Evolutionary conservation across 2,797 vertebrate genomes (phyloP).

Genomic region (Pangasius macronema): DNA sequence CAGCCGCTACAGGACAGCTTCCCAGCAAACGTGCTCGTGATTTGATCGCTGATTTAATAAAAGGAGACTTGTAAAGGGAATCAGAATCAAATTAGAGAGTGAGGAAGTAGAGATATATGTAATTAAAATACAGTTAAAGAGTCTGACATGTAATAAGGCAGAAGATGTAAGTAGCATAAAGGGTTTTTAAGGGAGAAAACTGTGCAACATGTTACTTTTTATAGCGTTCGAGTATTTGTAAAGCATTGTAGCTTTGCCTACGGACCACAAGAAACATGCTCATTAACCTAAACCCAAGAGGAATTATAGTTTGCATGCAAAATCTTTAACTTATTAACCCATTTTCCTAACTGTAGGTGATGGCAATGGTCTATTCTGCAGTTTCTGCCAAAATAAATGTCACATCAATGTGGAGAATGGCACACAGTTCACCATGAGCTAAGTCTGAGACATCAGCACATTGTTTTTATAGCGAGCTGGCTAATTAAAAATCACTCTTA

Average conservation of each 20-base stretch:
- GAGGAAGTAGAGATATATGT: not conserved
- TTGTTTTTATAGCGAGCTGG: not conserved
- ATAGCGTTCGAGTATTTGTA: not conserved
- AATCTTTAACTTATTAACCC: not conserved
- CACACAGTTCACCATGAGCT: not conserved
- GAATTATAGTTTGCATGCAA: not conserved
- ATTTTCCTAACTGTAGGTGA: not conserved
- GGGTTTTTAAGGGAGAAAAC: conserved; percentile 1
- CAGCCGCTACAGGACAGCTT: not conserved
- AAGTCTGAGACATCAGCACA: not conserved
- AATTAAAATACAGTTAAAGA: conserved; percentile 32
- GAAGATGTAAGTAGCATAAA: not conserved
- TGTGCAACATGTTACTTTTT: not conserved
- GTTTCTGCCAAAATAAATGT: not conserved
- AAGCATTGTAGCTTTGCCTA: not conserved
- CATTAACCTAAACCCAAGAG: not conserved
- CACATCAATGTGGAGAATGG: not conserved
- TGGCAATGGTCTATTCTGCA: not conserved
- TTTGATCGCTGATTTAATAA: conserved; percentile 17
- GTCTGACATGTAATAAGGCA: not conserved
- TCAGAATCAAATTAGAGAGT: not conserved
- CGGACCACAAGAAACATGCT: not conserved
- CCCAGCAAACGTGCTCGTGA: not conserved
- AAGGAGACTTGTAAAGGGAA: not conserved
- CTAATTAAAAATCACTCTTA: not conserved